Evolutionary conservation across 2,888 invertebrate genomes (phyloP).

Genomic region (Diachrysia chrysitis): DNA sequence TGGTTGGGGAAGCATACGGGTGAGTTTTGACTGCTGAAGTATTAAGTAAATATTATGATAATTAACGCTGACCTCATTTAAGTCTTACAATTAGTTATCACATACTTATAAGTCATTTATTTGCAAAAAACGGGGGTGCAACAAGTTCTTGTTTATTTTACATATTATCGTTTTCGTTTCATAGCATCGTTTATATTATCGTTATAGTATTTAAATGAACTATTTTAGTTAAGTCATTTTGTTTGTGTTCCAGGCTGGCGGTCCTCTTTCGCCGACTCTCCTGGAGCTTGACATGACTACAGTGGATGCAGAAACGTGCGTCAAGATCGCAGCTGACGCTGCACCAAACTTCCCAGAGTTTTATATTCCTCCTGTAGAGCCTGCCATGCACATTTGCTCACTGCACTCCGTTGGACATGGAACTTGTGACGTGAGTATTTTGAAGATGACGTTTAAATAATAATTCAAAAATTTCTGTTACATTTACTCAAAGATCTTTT

Average conservation of each 20-base stretch:
- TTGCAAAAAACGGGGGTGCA: too few relatives aligned
- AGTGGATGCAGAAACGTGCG: neutral
- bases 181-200: too few relatives aligned
- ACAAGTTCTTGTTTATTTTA: too few relatives aligned
- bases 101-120: neutral
- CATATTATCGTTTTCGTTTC: too few relatives aligned
- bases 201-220: too few relatives aligned
- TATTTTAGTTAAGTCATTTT: too few relatives aligned
- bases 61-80: too few relatives aligned
- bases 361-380: neutral
- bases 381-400: neutral
- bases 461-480: too few relatives aligned
- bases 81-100: too few relatives aligned
- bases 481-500: too few relatives aligned
- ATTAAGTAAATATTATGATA: too few relatives aligned
- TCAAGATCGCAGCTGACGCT: neutral
- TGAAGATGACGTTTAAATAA: neutral
- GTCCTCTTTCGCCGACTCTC: neutral
- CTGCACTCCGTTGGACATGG: neutral
- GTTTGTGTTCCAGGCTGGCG: neutral
- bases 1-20: neutral
- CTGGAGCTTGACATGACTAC: neutral
- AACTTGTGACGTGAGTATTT: conserved; percentile 56
- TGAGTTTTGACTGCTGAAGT: neutral
- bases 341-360: neutral